Evolutionary conservation across 2,113 vertebrate species (phyloP), one percentile per base, ranked within the genome.

Genomic region (Butorides virescens): DNA sequence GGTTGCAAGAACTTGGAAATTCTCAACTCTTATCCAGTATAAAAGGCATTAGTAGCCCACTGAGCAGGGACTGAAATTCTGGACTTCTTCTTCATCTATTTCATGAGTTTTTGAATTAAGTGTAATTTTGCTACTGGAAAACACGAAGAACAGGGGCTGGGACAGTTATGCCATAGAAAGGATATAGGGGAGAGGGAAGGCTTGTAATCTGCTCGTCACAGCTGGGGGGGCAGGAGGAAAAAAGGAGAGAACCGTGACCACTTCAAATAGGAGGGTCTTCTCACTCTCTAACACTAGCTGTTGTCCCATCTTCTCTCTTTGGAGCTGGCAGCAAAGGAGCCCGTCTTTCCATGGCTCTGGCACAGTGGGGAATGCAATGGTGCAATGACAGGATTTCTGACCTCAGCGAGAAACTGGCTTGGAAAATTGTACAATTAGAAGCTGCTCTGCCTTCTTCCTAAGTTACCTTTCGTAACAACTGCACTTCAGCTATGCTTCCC

Each of bases 191-290:
- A 37, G 34, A 76, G 2, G 8, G 11, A 89, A 59, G 34, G 3
- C 22, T 83, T 0, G 0, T 32, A 22, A 25, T n/a, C 18, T 42
- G 55, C 7, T 13, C 29, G 18, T 44, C 53, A 55, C 37, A 77
- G 42, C 13, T 1, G 3, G 4, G 3, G 13, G 4, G 1, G 9
- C 0, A 1, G 22, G 37, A 76, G 0, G 2, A 8, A 53, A 59
- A 71, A 71, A 84, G 42, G 15, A 75, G 30, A 75, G 23, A 76
- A 44, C 5, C 37, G 15, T 46, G 77, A 32, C 29, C 79, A 49
- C 36, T 88, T 79, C 46, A 83, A 29, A 14, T 1, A 62, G 39
- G 25, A 76, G 4, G 10, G 7, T 70, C 66, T 67, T 65, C 70
- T 85, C 47, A 39, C 47, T 82, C 29, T 11, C 29, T 36, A 71